Percentiles rank a stretch among this genome's conserved stretches.
Evolutionary conservation across 2,888 invertebrate species (phyloP).

Genomic region (Pilophorus perplexus): DNA sequence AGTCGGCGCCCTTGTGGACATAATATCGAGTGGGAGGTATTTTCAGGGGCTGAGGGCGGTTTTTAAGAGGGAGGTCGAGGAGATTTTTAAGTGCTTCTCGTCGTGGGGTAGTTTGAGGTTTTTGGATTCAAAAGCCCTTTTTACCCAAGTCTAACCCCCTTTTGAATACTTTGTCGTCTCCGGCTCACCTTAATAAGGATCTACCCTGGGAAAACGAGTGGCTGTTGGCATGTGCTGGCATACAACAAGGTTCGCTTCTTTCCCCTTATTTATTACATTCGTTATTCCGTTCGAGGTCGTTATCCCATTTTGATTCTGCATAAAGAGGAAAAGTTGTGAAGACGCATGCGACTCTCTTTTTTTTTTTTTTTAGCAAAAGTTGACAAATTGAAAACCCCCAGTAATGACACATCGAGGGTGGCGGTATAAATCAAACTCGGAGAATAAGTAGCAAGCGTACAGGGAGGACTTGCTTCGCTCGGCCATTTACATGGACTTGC

Average conservation of each 20-base stretch:
- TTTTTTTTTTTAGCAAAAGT: no score
- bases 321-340: neutral
- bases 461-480: no score
- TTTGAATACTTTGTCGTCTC: conserved; percentile 25
- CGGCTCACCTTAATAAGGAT: conserved; percentile 16
- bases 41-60: no score
- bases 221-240: conserved; percentile 12
- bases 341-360: no score
- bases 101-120: neutral
- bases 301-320: neutral
- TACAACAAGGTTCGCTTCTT: neutral
- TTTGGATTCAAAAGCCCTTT: conserved; percentile 24
- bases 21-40: no score
- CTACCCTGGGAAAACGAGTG: conserved; percentile 7
- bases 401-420: no score
- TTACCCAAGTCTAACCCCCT: neutral
- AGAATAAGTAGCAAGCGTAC: no score
- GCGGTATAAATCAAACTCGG: no score
- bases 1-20: conserved; percentile 3
- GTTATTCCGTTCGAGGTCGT: conserved; percentile 15
- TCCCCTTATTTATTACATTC: conserved; percentile 10
- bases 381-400: no score
- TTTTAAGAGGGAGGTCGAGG: no score
- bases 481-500: no score
- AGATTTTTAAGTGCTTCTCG: neutral